Evolutionary conservation across 2,888 invertebrate species (phyloP).

Genomic region (Lasioglossum marginatum): DNA sequence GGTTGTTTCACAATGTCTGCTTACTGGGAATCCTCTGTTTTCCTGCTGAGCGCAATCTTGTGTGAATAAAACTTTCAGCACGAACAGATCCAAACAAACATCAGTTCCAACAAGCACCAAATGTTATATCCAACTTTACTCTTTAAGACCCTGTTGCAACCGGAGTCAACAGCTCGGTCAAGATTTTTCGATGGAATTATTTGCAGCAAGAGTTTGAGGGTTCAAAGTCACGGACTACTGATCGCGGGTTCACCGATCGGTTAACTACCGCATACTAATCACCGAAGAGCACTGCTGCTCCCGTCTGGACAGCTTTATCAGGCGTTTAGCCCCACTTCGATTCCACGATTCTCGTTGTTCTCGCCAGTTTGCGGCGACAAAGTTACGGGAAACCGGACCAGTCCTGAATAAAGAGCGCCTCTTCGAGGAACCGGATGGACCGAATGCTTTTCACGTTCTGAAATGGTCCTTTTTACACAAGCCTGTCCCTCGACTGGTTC

Average conservation of each 20-base stretch:
- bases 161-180: neutral
- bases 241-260: conserved; percentile 47
- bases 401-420: neutral
- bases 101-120: too few species aligned
- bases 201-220: neutral
- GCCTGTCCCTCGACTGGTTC: conserved; percentile 16
- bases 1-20: neutral
- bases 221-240: conserved; percentile 39
- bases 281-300: conserved; percentile 56
- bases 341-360: neutral
- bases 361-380: conserved; percentile 26
- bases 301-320: conserved; percentile 50
- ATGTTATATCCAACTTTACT: neutral
- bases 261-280: conserved; percentile 62
- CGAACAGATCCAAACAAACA: too few species aligned
- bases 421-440: conserved; percentile 36
- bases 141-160: neutral
- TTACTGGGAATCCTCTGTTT: neutral
- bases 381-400: conserved; percentile 13
- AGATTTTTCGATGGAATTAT: neutral
- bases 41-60: neutral
- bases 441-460: conserved; percentile 1
- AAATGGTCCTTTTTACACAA: conserved; percentile 34
- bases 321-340: conserved; percentile 57
- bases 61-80: neutral